Evolutionary conservation across 2,888 invertebrate species (phyloP), one percentile per base, ranked within the genome.

Genomic region (Andrena chrysosceles): DNA sequence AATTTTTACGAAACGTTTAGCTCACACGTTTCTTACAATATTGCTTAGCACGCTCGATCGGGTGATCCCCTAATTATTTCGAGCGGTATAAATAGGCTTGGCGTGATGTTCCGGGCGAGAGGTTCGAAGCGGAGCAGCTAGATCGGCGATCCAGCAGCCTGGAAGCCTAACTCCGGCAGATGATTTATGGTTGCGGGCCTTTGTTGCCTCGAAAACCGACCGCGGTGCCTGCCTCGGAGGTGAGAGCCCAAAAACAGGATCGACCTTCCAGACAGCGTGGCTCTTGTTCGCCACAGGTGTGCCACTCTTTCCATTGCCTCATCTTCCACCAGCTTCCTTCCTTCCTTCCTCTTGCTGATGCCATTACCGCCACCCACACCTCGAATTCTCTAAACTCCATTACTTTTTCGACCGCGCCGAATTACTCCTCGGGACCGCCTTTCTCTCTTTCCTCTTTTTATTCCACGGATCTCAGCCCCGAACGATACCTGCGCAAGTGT

Each of bases 221-320:
- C 66, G 54, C 42, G 31, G 31, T 33, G 42, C 1, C 42, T 42
- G 48, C 42, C 23, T 54, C 52, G 70, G 63, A 77, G 71, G 87
- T 75, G 71, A 66, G 64, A 68, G 62, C 60, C 72, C 77, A 73
- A 82, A 83, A 72, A 77, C 84, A 85, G 85, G 85, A 83, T 84
- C 85, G 88, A 83, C 84, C 86, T 77, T 86, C 88, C 87, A 89
- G 88, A 89, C 88, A 89, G 88, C 88, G 88, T 89, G 88, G 88
- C 88, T 89, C 88, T 87, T 72, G 74, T 81, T 80, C 81, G 83
- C 87, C 85, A 89, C 88, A 89, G 89, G 89, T 87, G 89, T 84
- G 84, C 84, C 83, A 63, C 78, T 69, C 78, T 78, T 72, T 67
- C 62, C 68, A 60, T 60, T 64, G 73, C 63, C 73, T 87, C 74